Percentiles rank a stretch among this genome's conserved stretches.
Evolutionary conservation across 2,113 vertebrate genomes (phyloP).

Genomic region (Dicrurus megarhynchus): DNA sequence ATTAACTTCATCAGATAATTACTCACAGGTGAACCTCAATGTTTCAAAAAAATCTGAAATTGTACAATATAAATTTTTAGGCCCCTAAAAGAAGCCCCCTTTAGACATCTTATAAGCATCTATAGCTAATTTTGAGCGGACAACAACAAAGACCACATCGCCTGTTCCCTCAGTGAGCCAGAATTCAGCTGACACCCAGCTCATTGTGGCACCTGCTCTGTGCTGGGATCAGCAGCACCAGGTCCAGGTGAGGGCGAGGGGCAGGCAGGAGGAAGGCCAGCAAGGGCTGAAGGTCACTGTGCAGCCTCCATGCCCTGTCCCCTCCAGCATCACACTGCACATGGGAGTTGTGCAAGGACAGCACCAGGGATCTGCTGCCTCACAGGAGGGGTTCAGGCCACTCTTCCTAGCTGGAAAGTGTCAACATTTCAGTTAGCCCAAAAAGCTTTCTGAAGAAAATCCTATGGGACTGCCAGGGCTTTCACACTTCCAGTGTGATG

Average conservation of each 20-base stretch:
- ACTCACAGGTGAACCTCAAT: background rate
- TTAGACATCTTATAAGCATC: background rate
- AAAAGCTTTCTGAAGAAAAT: background rate
- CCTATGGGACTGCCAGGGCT: background rate
- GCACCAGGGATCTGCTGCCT: background rate
- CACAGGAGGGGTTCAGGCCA: fast-evolving
- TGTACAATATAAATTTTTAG: background rate
- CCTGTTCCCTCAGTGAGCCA: background rate
- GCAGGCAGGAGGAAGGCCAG: background rate
- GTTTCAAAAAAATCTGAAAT: background rate
- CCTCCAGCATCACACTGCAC: background rate
- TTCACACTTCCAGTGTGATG: fast-evolving
- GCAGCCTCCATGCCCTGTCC: background rate
- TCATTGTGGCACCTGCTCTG: no score
- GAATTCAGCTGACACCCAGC: background rate
- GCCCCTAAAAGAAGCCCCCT: background rate
- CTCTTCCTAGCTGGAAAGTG: no score
- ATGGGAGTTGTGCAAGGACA: fast-evolving
- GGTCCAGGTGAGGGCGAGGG: background rate
- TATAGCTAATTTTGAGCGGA: background rate
- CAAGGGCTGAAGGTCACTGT: background rate
- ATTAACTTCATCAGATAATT: background rate
- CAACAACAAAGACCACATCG: background rate
- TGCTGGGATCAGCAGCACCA: no score
- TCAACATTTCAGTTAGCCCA: background rate